Percentiles rank a stretch among this genome's conserved stretches.
These are phyloP conservation scores for Graptemys geographica DNA, from an alignment of 2,797 vertebrate genomes.

Conservation along the genomic window DNA sequence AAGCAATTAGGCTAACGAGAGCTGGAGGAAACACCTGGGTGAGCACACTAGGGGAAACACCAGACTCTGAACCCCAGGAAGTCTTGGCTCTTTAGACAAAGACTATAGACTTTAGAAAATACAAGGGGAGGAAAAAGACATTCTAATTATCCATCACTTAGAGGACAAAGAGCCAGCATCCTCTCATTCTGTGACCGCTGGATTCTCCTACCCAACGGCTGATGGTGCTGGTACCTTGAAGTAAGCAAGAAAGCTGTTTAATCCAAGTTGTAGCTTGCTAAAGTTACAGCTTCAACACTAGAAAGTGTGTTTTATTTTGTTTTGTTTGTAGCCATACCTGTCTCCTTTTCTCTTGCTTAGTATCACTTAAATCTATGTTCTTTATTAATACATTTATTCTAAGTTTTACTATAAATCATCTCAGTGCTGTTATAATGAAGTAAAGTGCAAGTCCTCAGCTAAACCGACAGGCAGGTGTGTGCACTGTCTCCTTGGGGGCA, in stretches of 20 bases:
- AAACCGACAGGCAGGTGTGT: background rate
- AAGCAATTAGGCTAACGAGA: background rate
- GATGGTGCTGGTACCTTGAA: background rate
- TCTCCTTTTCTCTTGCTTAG: background rate
- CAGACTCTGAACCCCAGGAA: background rate
- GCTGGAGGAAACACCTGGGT: background rate
- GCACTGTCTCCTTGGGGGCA: background rate
- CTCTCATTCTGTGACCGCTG: background rate
- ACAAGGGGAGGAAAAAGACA: too few relatives aligned
- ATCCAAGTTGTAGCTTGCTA: background rate
- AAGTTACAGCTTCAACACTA: background rate
- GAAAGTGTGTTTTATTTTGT: background rate
- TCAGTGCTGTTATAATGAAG: background rate
- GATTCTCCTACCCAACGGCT: background rate
- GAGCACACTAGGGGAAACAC: background rate
- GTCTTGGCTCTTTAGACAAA: background rate
- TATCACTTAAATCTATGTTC: background rate
- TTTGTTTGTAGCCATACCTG: background rate
- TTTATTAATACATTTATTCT: background rate
- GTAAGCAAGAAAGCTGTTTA: background rate
- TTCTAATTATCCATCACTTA: too few relatives aligned
- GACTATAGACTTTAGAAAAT: background rate
- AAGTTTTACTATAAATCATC: background rate
- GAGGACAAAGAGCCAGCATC: background rate
- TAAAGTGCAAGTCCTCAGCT: background rate